Percentiles rank a stretch among this genome's conserved stretches.
These are phyloP conservation scores for Tipula vernalis DNA, from an alignment of 2,888 invertebrate species.

Conservation along the genomic window DNA sequence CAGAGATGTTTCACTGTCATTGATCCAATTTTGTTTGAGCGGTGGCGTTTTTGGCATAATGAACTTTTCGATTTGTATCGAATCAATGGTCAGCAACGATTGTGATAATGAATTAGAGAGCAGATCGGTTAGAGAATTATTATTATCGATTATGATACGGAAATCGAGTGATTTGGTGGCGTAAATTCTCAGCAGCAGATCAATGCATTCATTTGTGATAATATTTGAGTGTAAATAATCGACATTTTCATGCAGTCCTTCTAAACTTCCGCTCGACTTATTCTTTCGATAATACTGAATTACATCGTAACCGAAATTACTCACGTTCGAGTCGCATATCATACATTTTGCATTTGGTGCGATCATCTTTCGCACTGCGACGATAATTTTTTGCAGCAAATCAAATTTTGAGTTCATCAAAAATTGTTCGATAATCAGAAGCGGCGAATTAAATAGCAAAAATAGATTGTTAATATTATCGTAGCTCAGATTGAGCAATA, in stretches of 20 bases:
- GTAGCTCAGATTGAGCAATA: slow-evolving; percentile 36
- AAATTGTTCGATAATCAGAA: slow-evolving; percentile 70
- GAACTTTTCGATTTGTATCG: slow-evolving; percentile 45
- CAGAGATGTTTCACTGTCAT: slow-evolving; percentile 57
- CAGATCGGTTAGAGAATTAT: slow-evolving; percentile 30
- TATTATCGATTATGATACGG: slow-evolving; percentile 27
- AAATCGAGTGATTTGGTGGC: slow-evolving; percentile 72
- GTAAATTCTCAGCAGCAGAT: slow-evolving; percentile 56
- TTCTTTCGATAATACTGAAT: slow-evolving; percentile 12
- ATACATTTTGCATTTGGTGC: slow-evolving; percentile 22
- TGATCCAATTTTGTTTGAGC: slow-evolving; percentile 65
- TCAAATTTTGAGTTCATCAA: slow-evolving; percentile 77
- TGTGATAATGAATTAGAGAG: slow-evolving; percentile 39
- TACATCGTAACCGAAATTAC: neutral
- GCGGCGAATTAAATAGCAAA: slow-evolving; percentile 53
- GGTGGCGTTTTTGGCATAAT: slow-evolving; percentile 68
- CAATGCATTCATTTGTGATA: slow-evolving; percentile 49
- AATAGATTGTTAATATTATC: slow-evolving; percentile 47
- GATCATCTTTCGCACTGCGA: slow-evolving; percentile 38
- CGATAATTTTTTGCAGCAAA: slow-evolving; percentile 46
- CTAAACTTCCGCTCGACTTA: slow-evolving; percentile 27
- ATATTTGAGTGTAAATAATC: slow-evolving; percentile 46
- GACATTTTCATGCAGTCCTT: slow-evolving; percentile 44
- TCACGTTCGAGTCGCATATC: slow-evolving; percentile 23
- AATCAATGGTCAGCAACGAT: slow-evolving; percentile 46